Conservation (phyloP, 2,113 vertebrate species). For the Muscicapa adusta region DNA sequence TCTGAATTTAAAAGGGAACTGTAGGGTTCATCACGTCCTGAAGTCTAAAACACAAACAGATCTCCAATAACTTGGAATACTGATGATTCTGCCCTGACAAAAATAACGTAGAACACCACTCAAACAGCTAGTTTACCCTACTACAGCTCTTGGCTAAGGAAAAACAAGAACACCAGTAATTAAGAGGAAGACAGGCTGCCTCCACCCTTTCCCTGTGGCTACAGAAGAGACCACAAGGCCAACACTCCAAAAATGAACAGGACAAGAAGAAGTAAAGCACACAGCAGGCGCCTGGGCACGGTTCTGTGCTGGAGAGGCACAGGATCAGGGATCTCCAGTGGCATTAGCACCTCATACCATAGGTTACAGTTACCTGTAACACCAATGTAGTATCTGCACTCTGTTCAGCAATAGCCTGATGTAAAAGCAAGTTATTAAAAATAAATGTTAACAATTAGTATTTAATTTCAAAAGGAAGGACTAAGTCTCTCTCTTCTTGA, state of each 20-base stretch:
- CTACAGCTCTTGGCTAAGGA: neutral
- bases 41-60: neutral
- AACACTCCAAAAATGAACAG: neutral
- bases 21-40: neutral
- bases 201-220: conserved; percentile 16
- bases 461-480: neutral
- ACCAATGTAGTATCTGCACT: neutral
- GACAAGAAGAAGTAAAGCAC: neutral
- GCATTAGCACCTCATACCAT: neutral
- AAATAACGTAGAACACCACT: neutral
- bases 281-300: neutral
- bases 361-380: neutral
- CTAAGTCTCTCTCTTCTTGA: neutral
- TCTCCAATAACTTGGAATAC: neutral
- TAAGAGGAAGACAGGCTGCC: neutral
- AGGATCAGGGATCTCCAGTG: neutral
- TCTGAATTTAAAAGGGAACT: neutral
- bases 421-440: neutral
- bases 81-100: neutral
- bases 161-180: conserved; percentile 23
- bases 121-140: neutral
- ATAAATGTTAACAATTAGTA: neutral
- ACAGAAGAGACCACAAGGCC: neutral
- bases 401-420: neutral
- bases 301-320: fast-evolving